Conservation (phyloP, 2,797 vertebrate genomes). For the Eupleurogrammus muticus region DNA sequence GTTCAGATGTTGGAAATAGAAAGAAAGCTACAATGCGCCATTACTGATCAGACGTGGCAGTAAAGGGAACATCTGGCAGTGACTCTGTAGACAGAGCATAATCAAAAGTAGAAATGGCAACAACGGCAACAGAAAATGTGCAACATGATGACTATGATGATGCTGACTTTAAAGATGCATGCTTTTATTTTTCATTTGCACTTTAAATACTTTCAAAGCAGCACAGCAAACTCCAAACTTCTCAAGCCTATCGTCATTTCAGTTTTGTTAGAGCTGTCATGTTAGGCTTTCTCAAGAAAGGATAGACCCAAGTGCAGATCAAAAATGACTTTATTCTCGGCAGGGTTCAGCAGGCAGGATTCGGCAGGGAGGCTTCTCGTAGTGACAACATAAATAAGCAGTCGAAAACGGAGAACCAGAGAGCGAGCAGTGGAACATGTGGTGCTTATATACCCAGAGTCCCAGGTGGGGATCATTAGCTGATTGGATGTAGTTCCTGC, state of each 20-base stretch:
- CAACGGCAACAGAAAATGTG: not conserved
- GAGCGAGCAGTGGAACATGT: too few species aligned
- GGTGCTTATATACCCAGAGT: too few species aligned
- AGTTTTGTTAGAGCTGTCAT: slow-evolving; percentile 9
- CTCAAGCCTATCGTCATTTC: slow-evolving; percentile 22
- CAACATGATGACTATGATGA: slow-evolving; percentile 5
- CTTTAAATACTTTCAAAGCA: not conserved
- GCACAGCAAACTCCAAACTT: slow-evolving; percentile 15
- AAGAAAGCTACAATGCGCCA: not conserved
- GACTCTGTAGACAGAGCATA: slow-evolving; percentile 3
- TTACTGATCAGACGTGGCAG: slow-evolving; percentile 3
- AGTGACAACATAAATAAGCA: too few species aligned
- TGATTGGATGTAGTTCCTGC: too few species aligned
- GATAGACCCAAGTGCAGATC: too few species aligned
- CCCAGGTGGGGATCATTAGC: too few species aligned
- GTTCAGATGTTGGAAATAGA: slow-evolving; percentile 1
- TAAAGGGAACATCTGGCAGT: slow-evolving; percentile 16
- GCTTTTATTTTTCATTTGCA: not conserved
- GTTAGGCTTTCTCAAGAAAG: too few species aligned
- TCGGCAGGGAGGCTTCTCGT: too few species aligned
- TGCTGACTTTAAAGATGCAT: slow-evolving; percentile 2
- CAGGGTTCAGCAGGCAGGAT: too few species aligned
- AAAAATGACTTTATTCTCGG: too few species aligned
- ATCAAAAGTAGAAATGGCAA: not conserved
- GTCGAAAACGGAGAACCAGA: too few species aligned